Evolutionary conservation across 2,888 invertebrate species (phyloP), one percentile per base, ranked within the genome.

Genomic region (Drosophila mulleri): DNA sequence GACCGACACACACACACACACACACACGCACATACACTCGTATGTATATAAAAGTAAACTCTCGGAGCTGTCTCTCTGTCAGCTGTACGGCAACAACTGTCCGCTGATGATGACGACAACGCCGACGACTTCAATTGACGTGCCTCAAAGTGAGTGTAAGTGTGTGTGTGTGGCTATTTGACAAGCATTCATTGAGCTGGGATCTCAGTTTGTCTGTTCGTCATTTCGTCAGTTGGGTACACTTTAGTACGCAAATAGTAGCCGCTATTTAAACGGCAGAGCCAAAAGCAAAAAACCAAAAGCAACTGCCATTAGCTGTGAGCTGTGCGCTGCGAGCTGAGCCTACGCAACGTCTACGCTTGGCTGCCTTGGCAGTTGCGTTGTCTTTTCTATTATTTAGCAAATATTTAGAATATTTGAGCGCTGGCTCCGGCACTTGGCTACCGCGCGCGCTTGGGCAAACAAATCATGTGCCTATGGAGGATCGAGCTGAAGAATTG

Each of bases 401-500:
- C 84, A 87, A 87, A 87, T 87, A 87, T 88, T 87, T 84, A 83
- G 88, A 88, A 88, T 88, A 82, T 88, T 85, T 79, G 80, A 82
- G 65, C 72, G 75, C 70, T 68, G 69, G 76, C 76, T 74, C 56
- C 57, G 59, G 26, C 54, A 54, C 87, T 88, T 83, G 86, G 86
- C 86, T 87, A 87, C 86, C 76, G 86, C 80, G 67, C 74, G 83
- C 75, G 86, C 85, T 82, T 87, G 41, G 54, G 64, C 79, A 87
- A 85, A 87, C 88, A 87, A 87, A 88, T 87, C 86, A 82, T 78
- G 73, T 77, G 67, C 69, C 77, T 72, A 61, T 56, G 57, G 72
- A 61, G 59, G 62, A 64, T 72, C 67, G 72, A 65, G 47, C 58
- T 64, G 69, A 52, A 60, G 75, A 67, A 58, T 72, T 66, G 44